Evolutionary conservation across 2,888 invertebrate genomes (phyloP).

Genomic region (Andrena bicolor): DNA sequence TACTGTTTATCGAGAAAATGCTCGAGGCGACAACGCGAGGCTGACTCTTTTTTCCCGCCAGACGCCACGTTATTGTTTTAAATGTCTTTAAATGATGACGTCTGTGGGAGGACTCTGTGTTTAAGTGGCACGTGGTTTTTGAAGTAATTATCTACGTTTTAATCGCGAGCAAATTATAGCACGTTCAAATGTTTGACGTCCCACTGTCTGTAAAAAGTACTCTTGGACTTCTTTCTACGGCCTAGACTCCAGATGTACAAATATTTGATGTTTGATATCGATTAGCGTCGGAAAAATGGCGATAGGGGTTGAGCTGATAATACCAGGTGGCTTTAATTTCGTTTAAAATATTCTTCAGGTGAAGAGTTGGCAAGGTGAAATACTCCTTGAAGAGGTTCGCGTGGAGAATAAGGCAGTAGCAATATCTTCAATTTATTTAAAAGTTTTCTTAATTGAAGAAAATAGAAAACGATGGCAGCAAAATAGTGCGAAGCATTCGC

Average conservation of each 20-base stretch:
- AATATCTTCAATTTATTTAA: neutral
- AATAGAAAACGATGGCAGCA: neutral
- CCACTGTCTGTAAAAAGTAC: neutral
- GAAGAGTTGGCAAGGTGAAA: too few relatives aligned
- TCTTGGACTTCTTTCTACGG: neutral
- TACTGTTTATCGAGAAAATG: constrained; percentile 5
- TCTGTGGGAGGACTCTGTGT: neutral
- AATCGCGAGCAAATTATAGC: constrained; percentile 7
- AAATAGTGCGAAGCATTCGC: neutral
- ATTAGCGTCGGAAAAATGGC: neutral
- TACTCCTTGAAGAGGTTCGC: too few relatives aligned
- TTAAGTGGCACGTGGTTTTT: neutral
- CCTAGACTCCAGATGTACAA: neutral
- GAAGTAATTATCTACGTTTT: neutral
- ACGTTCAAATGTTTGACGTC: neutral
- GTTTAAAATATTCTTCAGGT: too few relatives aligned
- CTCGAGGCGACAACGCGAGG: neutral
- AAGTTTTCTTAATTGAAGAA: neutral
- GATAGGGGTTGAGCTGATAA: neutral
- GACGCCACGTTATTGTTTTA: neutral
- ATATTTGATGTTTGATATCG: constrained; percentile 29
- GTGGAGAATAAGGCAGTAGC: too few relatives aligned
- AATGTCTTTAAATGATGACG: neutral
- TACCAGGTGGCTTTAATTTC: too few relatives aligned
- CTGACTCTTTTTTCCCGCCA: neutral